Percentiles rank a stretch among this genome's conserved stretches.
These are phyloP conservation scores for Xestia xanthographa DNA, from an alignment of 2,888 invertebrate genomes.

Conservation along the genomic window DNA sequence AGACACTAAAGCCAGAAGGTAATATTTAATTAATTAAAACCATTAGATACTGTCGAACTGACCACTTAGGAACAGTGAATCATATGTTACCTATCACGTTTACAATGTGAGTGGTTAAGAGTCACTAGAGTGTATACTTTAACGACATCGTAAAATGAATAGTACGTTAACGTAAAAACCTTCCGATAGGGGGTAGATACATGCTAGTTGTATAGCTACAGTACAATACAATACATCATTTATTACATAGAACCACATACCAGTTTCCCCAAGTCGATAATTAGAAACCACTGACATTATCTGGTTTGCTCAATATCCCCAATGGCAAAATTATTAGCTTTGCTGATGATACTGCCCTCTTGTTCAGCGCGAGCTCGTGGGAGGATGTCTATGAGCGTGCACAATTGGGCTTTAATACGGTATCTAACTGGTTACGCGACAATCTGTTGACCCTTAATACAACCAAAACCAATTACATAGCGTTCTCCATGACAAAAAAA, in stretches of 20 bases:
- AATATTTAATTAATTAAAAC: neutral
- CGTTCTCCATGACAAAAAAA: too few species aligned
- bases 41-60: neutral
- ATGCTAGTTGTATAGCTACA: neutral
- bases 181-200: neutral
- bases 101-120: neutral
- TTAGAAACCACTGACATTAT: neutral
- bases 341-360: too few species aligned
- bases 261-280: neutral
- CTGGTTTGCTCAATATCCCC: too few species aligned
- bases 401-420: too few species aligned
- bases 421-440: too few species aligned
- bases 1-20: neutral
- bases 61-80: neutral
- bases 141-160: constrained; percentile 30
- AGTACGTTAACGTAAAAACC: constrained; percentile 2
- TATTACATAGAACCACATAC: neutral
- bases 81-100: neutral
- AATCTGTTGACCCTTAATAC: too few species aligned
- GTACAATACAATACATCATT: neutral
- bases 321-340: too few species aligned
- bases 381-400: too few species aligned
- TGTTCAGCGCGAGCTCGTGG: too few species aligned
- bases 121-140: neutral
- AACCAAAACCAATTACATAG: too few species aligned